Evolutionary conservation across 2,797 vertebrate genomes (phyloP).

Genomic region (Salmo trutta): DNA sequence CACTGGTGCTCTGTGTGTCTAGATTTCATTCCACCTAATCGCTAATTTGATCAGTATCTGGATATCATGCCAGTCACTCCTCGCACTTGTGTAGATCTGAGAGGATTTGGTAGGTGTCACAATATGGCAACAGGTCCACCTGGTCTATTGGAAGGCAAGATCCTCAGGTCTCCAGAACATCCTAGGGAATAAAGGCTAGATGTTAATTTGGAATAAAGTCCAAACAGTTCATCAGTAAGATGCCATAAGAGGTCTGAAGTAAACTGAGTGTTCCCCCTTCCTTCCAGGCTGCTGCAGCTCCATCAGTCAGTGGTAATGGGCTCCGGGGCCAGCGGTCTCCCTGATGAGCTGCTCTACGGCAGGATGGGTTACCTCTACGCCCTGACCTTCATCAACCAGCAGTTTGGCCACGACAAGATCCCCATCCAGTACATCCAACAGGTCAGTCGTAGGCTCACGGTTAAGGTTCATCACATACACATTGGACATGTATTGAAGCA

Average conservation of each 20-base stretch:
- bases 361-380: constrained; percentile 89
- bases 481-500: neutral
- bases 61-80: neutral
- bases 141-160: neutral
- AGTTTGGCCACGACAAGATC: constrained; percentile 86
- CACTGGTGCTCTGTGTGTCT: no score
- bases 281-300: constrained; percentile 83
- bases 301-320: constrained; percentile 75
- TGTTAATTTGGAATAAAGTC: neutral
- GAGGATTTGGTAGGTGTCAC: neutral
- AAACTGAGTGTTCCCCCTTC: neutral
- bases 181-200: no score
- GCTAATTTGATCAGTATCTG: no score
- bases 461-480: no score
- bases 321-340: constrained; percentile 75
- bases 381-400: constrained; percentile 90
- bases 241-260: neutral
- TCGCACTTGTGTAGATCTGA: neutral
- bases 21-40: no score
- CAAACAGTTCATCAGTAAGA: neutral
- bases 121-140: neutral
- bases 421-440: constrained; percentile 88
- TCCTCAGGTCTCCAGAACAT: neutral
- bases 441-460: constrained; percentile 65
- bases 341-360: constrained; percentile 92